Base-by-base conservation (phyloP, 1,140 invertebrate species). In the Pomacea maculata region DNA sequence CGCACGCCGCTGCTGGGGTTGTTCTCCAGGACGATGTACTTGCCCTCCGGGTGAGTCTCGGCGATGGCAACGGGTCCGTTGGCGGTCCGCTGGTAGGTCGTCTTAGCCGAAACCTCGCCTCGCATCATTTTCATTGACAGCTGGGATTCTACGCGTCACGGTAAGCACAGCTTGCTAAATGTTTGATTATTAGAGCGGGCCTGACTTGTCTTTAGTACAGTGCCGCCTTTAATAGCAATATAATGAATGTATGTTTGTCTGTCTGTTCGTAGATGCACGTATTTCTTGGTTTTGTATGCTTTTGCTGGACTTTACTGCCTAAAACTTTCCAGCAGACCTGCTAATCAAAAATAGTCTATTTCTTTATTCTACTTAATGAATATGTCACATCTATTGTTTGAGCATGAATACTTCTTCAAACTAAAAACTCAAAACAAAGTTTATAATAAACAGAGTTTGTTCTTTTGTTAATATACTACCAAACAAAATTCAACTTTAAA, bases 91-190 rank as follows among this genome's bases (percentile, higher is more conserved):
- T 92, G 92, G 88, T 92, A 93, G 45, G 93, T 93, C 0, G 93
- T 93, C 81, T 92, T 93, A 52, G 92, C 92, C 29, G 91, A 91
- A 65, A 93, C 92, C 83, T 93, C 92, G 19, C 92, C 92, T 71
- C 92, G 88, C 84, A 92, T 89, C 89, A 89, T 90, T 79, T 88
- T 87, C 88, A 89, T 88, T 64, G 83, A 85, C 15, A 88, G 78
- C 54, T 86, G 83, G 15, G 88, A 87, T 76, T 90, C 89, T 89
- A 70, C 34, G 80, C 17, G 75, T 15, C 57, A 61, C 57, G 57
- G 57, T 17, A 61, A 61, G 55, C 57, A 61, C 11, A 61, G 15
- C 57, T 61, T 17, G 57, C 57, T 61, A 61, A 61, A 61, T 61
- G 57, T 17, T 61, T 17, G 57, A 17, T 61, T 9, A 14, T 45